phyloP scores from a whole-genome alignment of 2,888 invertebrate genomes.

The Amphipyra tragopoginis region DNA sequence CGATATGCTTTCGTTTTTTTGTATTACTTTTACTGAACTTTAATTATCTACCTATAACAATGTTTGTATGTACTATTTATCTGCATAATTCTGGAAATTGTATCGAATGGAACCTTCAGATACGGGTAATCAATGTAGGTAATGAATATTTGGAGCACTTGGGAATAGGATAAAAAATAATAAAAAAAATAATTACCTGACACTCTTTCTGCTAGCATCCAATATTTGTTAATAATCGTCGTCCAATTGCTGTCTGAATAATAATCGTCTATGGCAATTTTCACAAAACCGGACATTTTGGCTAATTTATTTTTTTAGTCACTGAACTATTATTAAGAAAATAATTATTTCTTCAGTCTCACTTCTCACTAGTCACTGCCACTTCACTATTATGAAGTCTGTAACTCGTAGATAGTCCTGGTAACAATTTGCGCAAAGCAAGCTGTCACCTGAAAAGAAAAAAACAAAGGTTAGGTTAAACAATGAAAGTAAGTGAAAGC shows the following conservation, averaged over 20 bases:
- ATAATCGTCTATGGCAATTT: slow-evolving; percentile 91
- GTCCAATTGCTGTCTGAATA: slow-evolving; percentile 91
- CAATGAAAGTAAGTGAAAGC: slow-evolving; percentile 24
- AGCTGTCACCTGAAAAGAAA: slow-evolving; percentile 84
- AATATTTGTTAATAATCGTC: slow-evolving; percentile 92
- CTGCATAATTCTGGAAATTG: too few species aligned
- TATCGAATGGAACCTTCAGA: too few species aligned
- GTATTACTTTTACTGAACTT: too few species aligned
- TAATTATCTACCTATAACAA: too few species aligned
- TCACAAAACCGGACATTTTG: slow-evolving; percentile 91
- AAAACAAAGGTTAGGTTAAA: slow-evolving; percentile 45
- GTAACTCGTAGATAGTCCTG: slow-evolving; percentile 58
- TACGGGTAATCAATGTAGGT: too few species aligned
- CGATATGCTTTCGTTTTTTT: too few species aligned
- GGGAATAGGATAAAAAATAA: not conserved
- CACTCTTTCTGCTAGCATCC: slow-evolving; percentile 92
- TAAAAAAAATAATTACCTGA: slow-evolving; percentile 89
- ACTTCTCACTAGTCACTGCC: slow-evolving; percentile 76
- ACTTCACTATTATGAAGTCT: slow-evolving; percentile 62
- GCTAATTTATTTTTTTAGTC: slow-evolving; percentile 46
- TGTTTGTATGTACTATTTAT: too few species aligned
- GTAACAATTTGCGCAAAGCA: slow-evolving; percentile 80
- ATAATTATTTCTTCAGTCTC: slow-evolving; percentile 57
- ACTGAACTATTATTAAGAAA: slow-evolving; percentile 55
- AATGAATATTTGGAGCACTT: not conserved